Percentiles rank a stretch among this genome's conserved stretches.
phyloP scores from a whole-genome alignment of 2,797 vertebrate genomes.

The Darevskia mixta region DNA sequence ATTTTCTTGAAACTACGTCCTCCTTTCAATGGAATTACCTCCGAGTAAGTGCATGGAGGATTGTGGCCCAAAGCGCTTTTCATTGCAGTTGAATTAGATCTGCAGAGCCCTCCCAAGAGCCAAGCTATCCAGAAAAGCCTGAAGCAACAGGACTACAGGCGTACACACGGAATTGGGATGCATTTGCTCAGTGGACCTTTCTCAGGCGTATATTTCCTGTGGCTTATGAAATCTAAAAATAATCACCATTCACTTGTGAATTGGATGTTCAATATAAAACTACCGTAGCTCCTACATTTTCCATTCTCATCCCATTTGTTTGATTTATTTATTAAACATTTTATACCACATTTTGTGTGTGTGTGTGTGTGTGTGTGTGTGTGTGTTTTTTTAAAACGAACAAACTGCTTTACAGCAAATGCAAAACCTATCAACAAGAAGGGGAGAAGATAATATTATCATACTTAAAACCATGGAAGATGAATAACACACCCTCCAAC shows the following conservation, averaged over 20 bases:
- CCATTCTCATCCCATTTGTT: not conserved
- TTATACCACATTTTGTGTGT: not conserved
- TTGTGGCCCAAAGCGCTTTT: not conserved
- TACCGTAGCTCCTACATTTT: not conserved
- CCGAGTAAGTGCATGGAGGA: not conserved
- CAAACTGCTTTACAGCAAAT: not conserved
- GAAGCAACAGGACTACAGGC: conserved; percentile 28
- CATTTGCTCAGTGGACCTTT: conserved; percentile 39
- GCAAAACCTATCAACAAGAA: no score
- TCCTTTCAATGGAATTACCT: not conserved
- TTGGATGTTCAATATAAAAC: not conserved
- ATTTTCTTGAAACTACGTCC: not conserved
- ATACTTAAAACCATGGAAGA: no score
- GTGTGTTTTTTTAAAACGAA: no score
- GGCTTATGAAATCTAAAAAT: conserved; percentile 4
- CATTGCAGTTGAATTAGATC: not conserved
- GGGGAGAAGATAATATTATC: no score
- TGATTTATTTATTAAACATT: not conserved
- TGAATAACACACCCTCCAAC: no score
- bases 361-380: no score
- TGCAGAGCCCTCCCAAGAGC: not conserved
- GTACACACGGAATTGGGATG: not conserved
- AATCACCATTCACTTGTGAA: not conserved
- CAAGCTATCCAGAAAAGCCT: not conserved
- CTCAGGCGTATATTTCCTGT: conserved; percentile 12